Evolutionary conservation across 1,140 invertebrate species (phyloP).

Genomic region (Neoseiulus cucumeris): DNA sequence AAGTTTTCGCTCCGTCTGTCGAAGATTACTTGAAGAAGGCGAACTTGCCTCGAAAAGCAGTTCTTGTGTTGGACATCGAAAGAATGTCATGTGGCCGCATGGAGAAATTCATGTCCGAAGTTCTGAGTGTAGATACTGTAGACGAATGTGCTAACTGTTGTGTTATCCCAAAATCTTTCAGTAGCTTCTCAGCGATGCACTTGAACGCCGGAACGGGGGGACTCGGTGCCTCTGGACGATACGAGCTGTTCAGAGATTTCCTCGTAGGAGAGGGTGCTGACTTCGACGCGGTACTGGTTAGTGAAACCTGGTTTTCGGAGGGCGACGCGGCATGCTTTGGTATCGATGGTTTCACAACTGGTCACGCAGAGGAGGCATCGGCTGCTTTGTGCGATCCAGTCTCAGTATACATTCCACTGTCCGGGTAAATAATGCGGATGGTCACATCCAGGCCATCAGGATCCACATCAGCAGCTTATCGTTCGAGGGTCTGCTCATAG

Average conservation of each 20-base stretch:
- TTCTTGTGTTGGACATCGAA: no score
- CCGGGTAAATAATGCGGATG: background rate
- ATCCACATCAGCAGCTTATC: background rate
- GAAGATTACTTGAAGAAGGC: no score
- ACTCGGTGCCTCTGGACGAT: background rate
- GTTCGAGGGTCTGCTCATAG: background rate
- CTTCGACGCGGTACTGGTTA: background rate
- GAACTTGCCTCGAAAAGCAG: no score
- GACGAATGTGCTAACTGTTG: background rate
- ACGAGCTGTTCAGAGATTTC: no score
- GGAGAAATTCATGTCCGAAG: no score
- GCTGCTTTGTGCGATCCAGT: background rate
- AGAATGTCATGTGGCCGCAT: no score
- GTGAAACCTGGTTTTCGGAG: background rate
- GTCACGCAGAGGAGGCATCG: background rate
- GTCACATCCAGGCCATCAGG: background rate
- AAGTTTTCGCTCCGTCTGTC: no score
- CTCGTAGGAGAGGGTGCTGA: background rate
- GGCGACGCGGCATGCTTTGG: background rate
- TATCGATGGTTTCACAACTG: background rate
- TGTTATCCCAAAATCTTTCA: background rate
- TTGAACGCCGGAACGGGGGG: no score
- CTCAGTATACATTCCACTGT: background rate
- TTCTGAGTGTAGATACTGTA: no score
- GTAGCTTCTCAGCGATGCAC: no score